Evolutionary conservation across 37 sponge, comb jelly and placozoan genomes (phyloP).

Genomic region (Petrosia ficiformis): DNA sequence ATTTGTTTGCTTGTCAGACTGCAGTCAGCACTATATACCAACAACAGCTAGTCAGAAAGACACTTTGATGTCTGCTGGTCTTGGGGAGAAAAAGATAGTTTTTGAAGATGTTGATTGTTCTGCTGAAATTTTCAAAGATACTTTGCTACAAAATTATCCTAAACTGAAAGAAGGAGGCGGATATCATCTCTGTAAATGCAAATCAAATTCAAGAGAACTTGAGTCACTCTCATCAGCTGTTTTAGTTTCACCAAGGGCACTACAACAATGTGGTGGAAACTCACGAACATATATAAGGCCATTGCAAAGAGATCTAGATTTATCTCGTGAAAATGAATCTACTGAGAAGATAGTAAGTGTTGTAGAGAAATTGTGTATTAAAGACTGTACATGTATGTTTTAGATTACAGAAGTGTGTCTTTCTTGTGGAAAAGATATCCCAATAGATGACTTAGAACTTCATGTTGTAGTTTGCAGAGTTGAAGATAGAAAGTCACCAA

Average conservation of each 20-base stretch:
- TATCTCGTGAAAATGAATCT: not conserved
- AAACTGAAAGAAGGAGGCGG: slow-evolving; percentile 21
- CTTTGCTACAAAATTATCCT: slow-evolving; percentile 5
- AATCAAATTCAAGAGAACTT: not conserved
- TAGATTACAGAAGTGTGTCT: slow-evolving; percentile 1
- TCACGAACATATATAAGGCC: slow-evolving; percentile 26
- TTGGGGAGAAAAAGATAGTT: slow-evolving; percentile 22
- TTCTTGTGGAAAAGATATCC: not conserved
- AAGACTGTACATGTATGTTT: not conserved
- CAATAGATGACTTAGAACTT: not conserved
- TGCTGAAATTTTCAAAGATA: slow-evolving; percentile 6
- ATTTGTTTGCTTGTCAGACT: slow-evolving; percentile 21
- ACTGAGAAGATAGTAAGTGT: not conserved
- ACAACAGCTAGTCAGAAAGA: slow-evolving; percentile 18
- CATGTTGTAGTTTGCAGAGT: not conserved
- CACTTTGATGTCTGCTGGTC: slow-evolving; percentile 3
- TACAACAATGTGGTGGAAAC: slow-evolving; percentile 12
- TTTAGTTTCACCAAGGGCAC: not conserved
- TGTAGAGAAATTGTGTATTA: not conserved
- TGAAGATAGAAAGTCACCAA: no score
- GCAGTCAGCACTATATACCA: not conserved
- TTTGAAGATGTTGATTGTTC: slow-evolving; percentile 7
- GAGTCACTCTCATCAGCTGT: slow-evolving; percentile 1
- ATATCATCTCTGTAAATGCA: slow-evolving; percentile 21
- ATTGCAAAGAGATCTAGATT: slow-evolving; percentile 27